Base-by-base conservation (phyloP, 1,140 invertebrate genomes). In the Drosophila chauvacae region DNA sequence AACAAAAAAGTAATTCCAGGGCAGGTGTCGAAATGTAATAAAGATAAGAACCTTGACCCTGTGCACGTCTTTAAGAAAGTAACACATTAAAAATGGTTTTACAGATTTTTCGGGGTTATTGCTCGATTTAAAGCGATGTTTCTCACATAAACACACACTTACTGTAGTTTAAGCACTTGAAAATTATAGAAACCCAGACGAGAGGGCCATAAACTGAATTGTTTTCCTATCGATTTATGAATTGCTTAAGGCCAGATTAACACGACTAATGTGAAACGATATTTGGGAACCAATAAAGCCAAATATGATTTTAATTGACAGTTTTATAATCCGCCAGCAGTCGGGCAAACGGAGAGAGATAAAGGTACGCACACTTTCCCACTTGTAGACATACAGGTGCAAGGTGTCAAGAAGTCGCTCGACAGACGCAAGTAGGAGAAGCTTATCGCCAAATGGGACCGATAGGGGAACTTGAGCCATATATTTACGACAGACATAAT, bases 231-330 rank as follows among this genome's bases (percentile, higher is more conserved):
- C 26, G 47, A 58, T 58, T 75, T 41, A 53, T 62, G 50, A 47
- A 37, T 37, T n/a, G 42, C 73, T 44, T 56, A 28, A 33, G n/a
- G 45, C 14, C 53, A 72, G 66, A 72, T 72, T 72, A 72, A 59
- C 55, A 11, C 64, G 28, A n/a, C 28, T 37, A 28, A 16, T 42
- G 50, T 56, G 30, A 59, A 47, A 39, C 33, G 56, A 53, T 53
- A 28, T 35, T 41, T 60, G 55, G 10, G 14, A n/a, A n/a, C 41
- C 68, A 51, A 53, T 83, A 60, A 64, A 64, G 16, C 37, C 20
- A 86, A 86, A 86, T 86, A 76, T 59, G 83, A 72, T 87, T 86
- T 86, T 86, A 87, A 87, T 86, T 86, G 83, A 59, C 83, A 72
- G 55, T 76, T 86, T 76, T 86, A 86, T 68, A 80, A 81, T 70